Evolutionary conservation across 2,797 vertebrate genomes (phyloP).

Genomic region (Centroberyx gerrardi): DNA sequence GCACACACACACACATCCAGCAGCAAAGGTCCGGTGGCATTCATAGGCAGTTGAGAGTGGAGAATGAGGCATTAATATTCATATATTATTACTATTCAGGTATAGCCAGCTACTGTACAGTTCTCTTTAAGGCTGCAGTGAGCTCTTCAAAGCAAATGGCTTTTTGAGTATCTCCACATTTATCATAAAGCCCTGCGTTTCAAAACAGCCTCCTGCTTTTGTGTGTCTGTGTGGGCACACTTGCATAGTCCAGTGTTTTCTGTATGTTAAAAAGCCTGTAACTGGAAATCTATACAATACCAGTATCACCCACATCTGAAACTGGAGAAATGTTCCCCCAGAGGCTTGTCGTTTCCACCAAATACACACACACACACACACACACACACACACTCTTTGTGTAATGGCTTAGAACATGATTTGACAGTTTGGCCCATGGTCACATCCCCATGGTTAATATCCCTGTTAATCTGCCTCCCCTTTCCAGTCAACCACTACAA

Average conservation of each 20-base stretch:
- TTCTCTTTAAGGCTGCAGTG: conserved; percentile 73
- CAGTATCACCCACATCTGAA: conserved; percentile 25
- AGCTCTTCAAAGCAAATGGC: conserved; percentile 75
- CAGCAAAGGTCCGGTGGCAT: conserved; percentile 59
- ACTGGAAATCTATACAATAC: conserved; percentile 54
- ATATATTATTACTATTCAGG: conserved; percentile 73
- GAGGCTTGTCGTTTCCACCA: conserved; percentile 1
- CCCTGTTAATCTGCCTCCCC: conserved; percentile 64
- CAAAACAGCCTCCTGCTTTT: conserved; percentile 31
- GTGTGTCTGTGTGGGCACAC: conserved; percentile 12
- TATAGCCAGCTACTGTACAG: conserved; percentile 47
- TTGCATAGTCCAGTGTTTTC: conserved; percentile 52
- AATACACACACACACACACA: conserved; percentile 14
- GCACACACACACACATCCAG: conserved; percentile 26
- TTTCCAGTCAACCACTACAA: conserved; percentile 48
- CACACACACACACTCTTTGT: conserved; percentile 22
- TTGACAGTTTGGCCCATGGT: conserved; percentile 64
- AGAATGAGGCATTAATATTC: conserved; percentile 75
- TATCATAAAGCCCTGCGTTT: conserved; percentile 63
- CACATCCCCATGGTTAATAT: conserved; percentile 58
- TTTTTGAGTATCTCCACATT: conserved; percentile 70
- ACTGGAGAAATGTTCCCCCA: conserved; percentile 1
- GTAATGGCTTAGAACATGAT: conserved; percentile 49
- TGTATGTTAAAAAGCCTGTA: conserved; percentile 48
- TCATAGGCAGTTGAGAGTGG: conserved; percentile 55